phyloP scores from a whole-genome alignment of 2,113 vertebrate genomes.

The Syngnathus scovelli region DNA sequence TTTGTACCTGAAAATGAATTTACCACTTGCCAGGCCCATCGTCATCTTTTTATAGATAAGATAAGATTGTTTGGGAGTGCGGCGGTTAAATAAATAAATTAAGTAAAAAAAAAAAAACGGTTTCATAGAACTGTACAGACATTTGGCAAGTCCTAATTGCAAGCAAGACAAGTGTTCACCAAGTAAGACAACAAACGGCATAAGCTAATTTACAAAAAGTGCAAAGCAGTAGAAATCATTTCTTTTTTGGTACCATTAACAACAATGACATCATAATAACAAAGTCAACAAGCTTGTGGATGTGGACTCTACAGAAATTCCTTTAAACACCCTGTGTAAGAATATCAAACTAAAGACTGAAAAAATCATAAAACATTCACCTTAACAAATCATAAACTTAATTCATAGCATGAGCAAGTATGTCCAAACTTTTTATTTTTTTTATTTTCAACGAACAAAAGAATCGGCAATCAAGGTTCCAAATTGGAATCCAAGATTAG shows the following conservation, averaged over 20 bases:
- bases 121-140: not conserved
- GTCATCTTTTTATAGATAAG: not conserved
- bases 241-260: not conserved
- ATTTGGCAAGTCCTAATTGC: not conserved
- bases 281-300: not conserved
- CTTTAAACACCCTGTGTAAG: not conserved
- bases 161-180: not conserved
- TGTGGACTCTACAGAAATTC: not conserved
- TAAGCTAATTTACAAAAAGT: not conserved
- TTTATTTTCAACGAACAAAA: not conserved
- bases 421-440: no score
- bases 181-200: slow-evolving; percentile 1
- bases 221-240: not conserved
- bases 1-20: not conserved
- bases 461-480: not conserved
- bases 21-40: not conserved
- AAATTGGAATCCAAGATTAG: not conserved
- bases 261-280: not conserved
- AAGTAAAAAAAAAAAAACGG: not conserved
- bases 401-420: not conserved
- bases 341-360: not conserved
- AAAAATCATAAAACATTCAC: not conserved
- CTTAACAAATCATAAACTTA: not conserved
- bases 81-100: no score
- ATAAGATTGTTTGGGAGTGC: no score